phyloP scores from a whole-genome alignment of 2,888 invertebrate species.

The Cryptocephalus moraei region DNA sequence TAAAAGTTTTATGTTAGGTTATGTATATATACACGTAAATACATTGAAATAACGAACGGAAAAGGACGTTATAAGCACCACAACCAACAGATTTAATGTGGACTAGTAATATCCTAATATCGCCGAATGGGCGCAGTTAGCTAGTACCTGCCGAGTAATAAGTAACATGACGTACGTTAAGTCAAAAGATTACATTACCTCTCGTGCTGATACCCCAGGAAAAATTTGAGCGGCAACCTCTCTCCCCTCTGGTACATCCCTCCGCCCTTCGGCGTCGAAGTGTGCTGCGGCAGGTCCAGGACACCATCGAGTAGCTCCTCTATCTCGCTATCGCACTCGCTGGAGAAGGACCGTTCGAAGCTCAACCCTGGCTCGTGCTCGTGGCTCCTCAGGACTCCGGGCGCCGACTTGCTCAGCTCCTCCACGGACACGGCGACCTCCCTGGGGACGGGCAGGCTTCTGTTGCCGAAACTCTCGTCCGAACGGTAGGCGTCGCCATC shows the following conservation, averaged over 20 bases:
- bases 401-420: constrained; percentile 15
- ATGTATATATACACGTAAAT: no score
- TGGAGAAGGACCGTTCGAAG: constrained; percentile 21
- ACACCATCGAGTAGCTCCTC: constrained; percentile 30
- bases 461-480: constrained; percentile 5
- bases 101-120: no score
- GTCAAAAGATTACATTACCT: constrained; percentile 17
- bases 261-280: constrained; percentile 37
- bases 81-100: no score
- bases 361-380: constrained; percentile 17
- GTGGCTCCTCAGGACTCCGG: constrained; percentile 18
- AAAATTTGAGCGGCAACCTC: constrained; percentile 19
- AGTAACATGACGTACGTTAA: no score
- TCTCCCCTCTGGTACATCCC: constrained; percentile 18
- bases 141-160: no score
- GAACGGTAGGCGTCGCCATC: constrained; percentile 18
- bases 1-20: no score
- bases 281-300: constrained; percentile 33
- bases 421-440: background rate
- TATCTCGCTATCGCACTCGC: constrained; percentile 35
- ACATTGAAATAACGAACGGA: no score
- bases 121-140: no score
- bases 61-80: no score
- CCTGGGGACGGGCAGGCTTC: constrained; percentile 8
- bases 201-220: constrained; percentile 25